Conservation (phyloP, 1,140 invertebrate species). For the Tetragonula clypearis region DNA sequence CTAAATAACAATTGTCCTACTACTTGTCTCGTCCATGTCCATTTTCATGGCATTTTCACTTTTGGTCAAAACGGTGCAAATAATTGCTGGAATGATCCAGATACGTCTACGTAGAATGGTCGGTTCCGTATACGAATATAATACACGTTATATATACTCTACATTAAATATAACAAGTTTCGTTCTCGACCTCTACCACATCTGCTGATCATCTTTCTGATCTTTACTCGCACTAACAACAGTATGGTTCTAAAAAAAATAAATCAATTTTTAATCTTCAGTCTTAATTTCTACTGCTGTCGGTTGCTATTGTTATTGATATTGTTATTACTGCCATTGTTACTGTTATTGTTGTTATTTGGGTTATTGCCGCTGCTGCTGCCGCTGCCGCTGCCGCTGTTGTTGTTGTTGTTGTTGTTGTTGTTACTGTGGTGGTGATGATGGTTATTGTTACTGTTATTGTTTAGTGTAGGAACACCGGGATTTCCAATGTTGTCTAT, state of each 20-base stretch:
- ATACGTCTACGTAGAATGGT: background rate
- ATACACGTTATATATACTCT: background rate
- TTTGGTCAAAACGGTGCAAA: background rate
- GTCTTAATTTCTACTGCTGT: constrained; percentile 40
- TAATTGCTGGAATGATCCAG: constrained; percentile 7
- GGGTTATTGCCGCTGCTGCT: constrained; percentile 34
- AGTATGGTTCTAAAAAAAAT: constrained; percentile 9
- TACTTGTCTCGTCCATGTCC: background rate
- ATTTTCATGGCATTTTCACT: background rate
- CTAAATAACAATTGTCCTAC: background rate
- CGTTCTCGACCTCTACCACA: background rate
- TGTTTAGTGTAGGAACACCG: constrained; percentile 78
- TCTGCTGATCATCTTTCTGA: background rate
- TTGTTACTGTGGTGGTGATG: constrained; percentile 27
- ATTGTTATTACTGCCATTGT: constrained; percentile 19
- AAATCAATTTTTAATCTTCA: constrained; percentile 25
- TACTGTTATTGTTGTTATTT: constrained; percentile 9
- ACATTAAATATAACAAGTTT: background rate
- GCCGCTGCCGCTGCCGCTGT: background rate
- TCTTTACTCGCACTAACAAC: background rate
- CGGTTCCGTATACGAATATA: background rate
- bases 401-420: constrained; percentile 29
- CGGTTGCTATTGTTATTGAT: constrained; percentile 67
- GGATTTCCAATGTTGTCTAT: constrained; percentile 88
- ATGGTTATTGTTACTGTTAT: constrained; percentile 70